Evolutionary conservation across 2,888 invertebrate genomes (phyloP).

Genomic region (Chesias legatella): DNA sequence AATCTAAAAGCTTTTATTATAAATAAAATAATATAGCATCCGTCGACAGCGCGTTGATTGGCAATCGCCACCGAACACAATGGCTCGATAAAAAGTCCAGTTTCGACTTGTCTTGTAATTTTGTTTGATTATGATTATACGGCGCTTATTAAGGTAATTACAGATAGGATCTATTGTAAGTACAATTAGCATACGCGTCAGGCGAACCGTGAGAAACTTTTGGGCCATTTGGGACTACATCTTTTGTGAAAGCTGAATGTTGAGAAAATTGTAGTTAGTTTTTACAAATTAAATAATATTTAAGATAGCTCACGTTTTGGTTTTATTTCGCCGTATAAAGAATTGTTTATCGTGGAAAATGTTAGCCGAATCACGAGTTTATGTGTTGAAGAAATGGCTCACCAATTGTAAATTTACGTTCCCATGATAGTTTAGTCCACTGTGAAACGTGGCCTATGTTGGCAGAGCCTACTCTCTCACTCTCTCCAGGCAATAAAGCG

Average conservation of each 20-base stretch:
- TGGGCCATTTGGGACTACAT: conserved; percentile 9
- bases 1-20: background rate
- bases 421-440: too few species aligned
- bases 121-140: conserved; percentile 68
- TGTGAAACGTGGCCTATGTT: too few species aligned
- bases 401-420: too few species aligned
- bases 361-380: too few species aligned
- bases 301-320: too few species aligned
- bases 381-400: too few species aligned
- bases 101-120: conserved; percentile 52
- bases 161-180: conserved; percentile 61
- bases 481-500: too few species aligned
- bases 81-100: conserved; percentile 41
- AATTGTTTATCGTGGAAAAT: too few species aligned
- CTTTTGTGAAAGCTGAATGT: conserved; percentile 29
- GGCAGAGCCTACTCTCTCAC: too few species aligned
- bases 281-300: too few species aligned
- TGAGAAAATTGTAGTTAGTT: conserved; percentile 30
- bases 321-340: too few species aligned
- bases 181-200: conserved; percentile 23
- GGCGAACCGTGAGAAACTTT: conserved; percentile 22
- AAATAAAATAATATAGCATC: too few species aligned
- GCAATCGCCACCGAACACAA: conserved; percentile 54
- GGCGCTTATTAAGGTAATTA: conserved; percentile 70
- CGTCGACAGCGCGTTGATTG: conserved; percentile 43